Conservation (phyloP, 2,113 vertebrate species). For the Spea bombifrons region DNA sequence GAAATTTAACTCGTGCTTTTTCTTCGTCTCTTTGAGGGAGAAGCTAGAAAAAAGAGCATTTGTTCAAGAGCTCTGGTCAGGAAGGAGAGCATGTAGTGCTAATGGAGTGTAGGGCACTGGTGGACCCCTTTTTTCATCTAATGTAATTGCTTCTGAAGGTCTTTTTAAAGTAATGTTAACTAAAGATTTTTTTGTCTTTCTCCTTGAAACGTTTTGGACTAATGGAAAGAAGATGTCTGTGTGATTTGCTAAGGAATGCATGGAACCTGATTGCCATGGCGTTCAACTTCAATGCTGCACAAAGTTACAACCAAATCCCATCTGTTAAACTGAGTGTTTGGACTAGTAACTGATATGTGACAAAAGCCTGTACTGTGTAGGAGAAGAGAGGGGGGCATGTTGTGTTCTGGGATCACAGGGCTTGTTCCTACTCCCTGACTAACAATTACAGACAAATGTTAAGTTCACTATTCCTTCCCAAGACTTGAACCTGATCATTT, state of each 20-base stretch:
- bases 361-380: not conserved
- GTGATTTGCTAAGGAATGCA: not conserved
- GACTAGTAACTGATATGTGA: not conserved
- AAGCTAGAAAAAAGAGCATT: too few relatives aligned
- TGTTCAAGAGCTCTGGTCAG: too few relatives aligned
- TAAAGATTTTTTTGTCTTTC: constrained; percentile 7
- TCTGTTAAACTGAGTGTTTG: not conserved
- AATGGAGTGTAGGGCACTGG: too few relatives aligned
- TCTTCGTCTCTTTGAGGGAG: constrained; percentile 42
- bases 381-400: not conserved
- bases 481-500: constrained; percentile 24
- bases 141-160: not conserved
- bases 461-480: constrained; percentile 21
- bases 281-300: not conserved
- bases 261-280: not conserved
- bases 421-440: constrained; percentile 25
- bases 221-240: not conserved
- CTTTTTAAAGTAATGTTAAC: not conserved
- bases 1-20: constrained; percentile 59
- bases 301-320: not conserved
- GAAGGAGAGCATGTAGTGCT: too few relatives aligned
- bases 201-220: constrained; percentile 5
- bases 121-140: too few relatives aligned
- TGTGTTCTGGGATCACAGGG: constrained; percentile 20
- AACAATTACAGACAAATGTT: constrained; percentile 13